phyloP scores from a whole-genome alignment of 2,113 vertebrate species.

The Oreotragus oreotragus region DNA sequence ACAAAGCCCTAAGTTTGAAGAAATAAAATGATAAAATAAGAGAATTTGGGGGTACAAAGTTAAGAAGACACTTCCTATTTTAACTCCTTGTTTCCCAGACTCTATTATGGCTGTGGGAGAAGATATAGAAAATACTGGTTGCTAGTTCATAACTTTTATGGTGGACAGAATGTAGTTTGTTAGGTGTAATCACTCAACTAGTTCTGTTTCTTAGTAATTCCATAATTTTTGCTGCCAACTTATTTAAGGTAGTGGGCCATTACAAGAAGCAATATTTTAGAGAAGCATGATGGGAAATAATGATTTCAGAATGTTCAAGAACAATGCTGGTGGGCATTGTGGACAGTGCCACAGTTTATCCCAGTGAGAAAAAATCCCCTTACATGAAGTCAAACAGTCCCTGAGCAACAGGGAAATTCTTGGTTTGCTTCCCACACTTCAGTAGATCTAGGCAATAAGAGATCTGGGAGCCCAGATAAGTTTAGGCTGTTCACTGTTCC shows the following conservation, averaged over 20 bases:
- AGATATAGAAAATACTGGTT: no score
- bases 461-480: neutral
- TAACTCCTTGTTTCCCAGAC: neutral
- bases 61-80: neutral
- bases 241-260: neutral
- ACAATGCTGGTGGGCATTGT: neutral
- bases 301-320: accelerated
- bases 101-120: neutral
- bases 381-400: neutral
- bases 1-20: neutral
- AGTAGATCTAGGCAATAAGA: neutral
- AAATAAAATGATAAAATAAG: neutral
- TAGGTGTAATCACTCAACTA: neutral
- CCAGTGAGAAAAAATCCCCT: neutral
- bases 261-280: neutral
- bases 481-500: neutral
- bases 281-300: neutral
- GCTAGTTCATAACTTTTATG: neutral
- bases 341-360: neutral
- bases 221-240: neutral
- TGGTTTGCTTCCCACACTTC: neutral
- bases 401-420: neutral
- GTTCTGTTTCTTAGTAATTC: neutral
- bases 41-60: neutral
- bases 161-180: neutral